Evolutionary conservation across 1,140 invertebrate species (phyloP).

Genomic region (Atta colombica): DNA sequence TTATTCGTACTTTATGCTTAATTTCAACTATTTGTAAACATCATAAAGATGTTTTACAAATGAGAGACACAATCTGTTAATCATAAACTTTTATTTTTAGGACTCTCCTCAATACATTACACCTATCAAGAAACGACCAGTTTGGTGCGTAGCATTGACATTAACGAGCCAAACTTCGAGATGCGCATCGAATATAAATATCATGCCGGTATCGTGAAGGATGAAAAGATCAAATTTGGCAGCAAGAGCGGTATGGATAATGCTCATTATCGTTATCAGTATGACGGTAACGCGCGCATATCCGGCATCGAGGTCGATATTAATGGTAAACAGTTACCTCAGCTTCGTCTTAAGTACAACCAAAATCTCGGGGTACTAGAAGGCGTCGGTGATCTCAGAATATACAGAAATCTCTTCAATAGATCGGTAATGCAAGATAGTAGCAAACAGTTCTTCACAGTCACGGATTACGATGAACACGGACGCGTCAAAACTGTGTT

Average conservation of each 20-base stretch:
- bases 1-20: not conserved
- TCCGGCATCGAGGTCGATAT: constrained; percentile 95
- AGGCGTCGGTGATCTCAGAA: constrained; percentile 93
- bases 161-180: constrained; percentile 95
- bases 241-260: constrained; percentile 94
- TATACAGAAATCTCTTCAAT: constrained; percentile 95
- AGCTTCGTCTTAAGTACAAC: constrained; percentile 93
- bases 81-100: constrained; percentile 76
- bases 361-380: constrained; percentile 95
- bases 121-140: constrained; percentile 95
- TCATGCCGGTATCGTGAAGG: constrained; percentile 95
- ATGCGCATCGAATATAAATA: constrained; percentile 96
- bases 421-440: constrained; percentile 95
- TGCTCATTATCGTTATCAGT: constrained; percentile 95
- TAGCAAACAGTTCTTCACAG: constrained; percentile 94
- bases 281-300: constrained; percentile 93
- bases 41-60: not conserved
- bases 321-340: constrained; percentile 92
- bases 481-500: constrained; percentile 92
- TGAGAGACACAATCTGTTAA: not conserved
- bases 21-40: not conserved
- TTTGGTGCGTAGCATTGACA: constrained; percentile 94
- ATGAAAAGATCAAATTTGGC: constrained; percentile 94
- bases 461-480: constrained; percentile 94
- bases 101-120: constrained; percentile 95